phyloP scores from a whole-genome alignment of 2,888 invertebrate genomes.

The Dolichopus griseipennis region DNA sequence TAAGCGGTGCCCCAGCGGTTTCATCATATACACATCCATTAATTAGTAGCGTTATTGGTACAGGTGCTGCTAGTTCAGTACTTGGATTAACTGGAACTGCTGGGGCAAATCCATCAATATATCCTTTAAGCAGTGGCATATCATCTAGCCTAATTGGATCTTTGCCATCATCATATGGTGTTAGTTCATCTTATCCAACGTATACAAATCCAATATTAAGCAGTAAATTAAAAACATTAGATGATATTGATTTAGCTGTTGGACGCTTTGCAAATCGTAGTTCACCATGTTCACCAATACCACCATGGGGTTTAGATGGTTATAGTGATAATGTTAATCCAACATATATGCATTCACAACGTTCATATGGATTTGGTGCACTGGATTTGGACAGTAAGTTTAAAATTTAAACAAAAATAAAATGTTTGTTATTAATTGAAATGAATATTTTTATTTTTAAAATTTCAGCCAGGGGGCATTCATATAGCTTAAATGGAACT shows the following conservation, averaged over 20 bases:
- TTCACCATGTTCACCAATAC: conserved; percentile 57
- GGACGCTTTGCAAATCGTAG: conserved; percentile 53
- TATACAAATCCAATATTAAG: conserved; percentile 60
- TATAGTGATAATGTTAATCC: conserved; percentile 54
- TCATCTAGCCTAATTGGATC: conserved; percentile 35
- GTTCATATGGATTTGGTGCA: conserved; percentile 48
- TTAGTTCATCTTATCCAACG: conserved; percentile 46
- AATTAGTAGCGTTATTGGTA: conserved; percentile 37
- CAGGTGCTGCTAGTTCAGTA: conserved; percentile 29
- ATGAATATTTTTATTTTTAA: background rate
- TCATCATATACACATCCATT: conserved; percentile 40
- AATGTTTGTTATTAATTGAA: background rate
- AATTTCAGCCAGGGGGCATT: conserved; percentile 38
- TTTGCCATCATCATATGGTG: conserved; percentile 37
- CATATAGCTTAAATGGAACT: conserved; percentile 48
- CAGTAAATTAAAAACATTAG: conserved; percentile 60
- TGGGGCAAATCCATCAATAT: conserved; percentile 33
- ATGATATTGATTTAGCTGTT: conserved; percentile 61
- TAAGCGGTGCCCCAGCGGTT: conserved; percentile 37
- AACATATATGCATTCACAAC: conserved; percentile 52
- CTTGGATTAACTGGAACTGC: conserved; percentile 30
- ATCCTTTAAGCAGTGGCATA: conserved; percentile 31
- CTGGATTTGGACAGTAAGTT: conserved; percentile 41
- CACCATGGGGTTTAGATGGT: conserved; percentile 54
- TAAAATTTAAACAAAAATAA: background rate